A percentile compares a stretch with the other conserved stretches of the same genome.
Conservation (phyloP, 2,797 vertebrate genomes). For the Borostomias antarcticus region DNA sequence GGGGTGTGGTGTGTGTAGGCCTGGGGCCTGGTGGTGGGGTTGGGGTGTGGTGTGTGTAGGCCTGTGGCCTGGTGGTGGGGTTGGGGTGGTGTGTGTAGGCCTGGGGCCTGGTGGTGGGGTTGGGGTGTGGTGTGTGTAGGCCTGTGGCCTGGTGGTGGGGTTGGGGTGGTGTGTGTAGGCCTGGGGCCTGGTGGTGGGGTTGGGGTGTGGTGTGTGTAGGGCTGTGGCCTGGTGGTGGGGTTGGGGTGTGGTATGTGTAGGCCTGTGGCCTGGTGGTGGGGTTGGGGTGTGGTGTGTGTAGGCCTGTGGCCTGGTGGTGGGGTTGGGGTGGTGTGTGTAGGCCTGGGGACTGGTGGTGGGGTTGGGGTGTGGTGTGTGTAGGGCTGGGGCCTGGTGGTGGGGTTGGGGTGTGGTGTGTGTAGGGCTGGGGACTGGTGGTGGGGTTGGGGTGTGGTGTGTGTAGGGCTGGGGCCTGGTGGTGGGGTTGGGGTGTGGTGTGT, state of each 20-base stretch:
- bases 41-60: slow-evolving; percentile 20
- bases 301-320: slow-evolving; percentile 22
- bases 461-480: slow-evolving; percentile 18
- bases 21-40: slow-evolving; percentile 34
- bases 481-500: slow-evolving; percentile 14
- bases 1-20: slow-evolving; percentile 11
- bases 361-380: slow-evolving; percentile 23
- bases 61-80: slow-evolving; percentile 22
- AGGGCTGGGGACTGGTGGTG: slow-evolving; percentile 32
- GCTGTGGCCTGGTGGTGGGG: slow-evolving; percentile 22
- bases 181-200: slow-evolving; percentile 34
- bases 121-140: slow-evolving; percentile 20
- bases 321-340: slow-evolving; percentile 14
- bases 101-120: slow-evolving; percentile 34
- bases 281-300: slow-evolving; percentile 23
- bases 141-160: slow-evolving; percentile 22
- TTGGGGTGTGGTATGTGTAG: slow-evolving; percentile 13
- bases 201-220: slow-evolving; percentile 20
- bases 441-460: slow-evolving; percentile 25
- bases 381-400: slow-evolving; percentile 22
- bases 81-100: slow-evolving; percentile 12
- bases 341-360: slow-evolving; percentile 31
- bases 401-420: slow-evolving; percentile 5
- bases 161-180: slow-evolving; percentile 12
- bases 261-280: slow-evolving; percentile 31